Evolutionary conservation across 2,888 invertebrate species (phyloP).

Genomic region (Halictus ligatus): DNA sequence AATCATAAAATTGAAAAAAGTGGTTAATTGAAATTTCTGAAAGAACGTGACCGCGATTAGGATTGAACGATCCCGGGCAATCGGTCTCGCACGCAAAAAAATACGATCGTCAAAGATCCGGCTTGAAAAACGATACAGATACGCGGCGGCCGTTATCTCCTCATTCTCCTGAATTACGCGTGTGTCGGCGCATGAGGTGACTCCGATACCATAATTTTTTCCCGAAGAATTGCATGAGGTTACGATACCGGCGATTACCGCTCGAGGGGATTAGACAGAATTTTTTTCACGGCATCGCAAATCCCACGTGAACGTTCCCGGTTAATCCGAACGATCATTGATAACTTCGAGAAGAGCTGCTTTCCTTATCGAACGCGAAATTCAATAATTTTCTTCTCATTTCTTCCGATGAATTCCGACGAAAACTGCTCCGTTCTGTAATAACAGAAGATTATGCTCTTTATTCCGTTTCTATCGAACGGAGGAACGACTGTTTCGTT

Average conservation of each 20-base stretch:
- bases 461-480: no score
- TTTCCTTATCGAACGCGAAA: not conserved
- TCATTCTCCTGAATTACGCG: constrained; percentile 22
- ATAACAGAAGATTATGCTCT: no score
- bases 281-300: not conserved
- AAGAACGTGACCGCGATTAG: not conserved
- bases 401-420: no score
- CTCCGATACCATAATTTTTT: constrained; percentile 30
- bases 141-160: constrained; percentile 15
- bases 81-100: not conserved
- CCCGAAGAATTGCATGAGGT: constrained; percentile 19
- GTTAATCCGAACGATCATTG: not conserved
- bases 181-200: not conserved
- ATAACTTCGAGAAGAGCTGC: not conserved
- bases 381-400: no score
- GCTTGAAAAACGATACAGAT: constrained; percentile 20
- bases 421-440: no score
- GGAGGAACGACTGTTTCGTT: not conserved
- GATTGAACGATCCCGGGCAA: not conserved
- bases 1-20: no score
- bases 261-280: not conserved
- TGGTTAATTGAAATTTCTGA: no score
- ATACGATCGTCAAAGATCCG: constrained; percentile 10
- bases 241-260: not conserved
- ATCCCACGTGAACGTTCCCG: not conserved